Conservation (phyloP, 2,113 vertebrate species). For the Empidonax traillii region DNA sequence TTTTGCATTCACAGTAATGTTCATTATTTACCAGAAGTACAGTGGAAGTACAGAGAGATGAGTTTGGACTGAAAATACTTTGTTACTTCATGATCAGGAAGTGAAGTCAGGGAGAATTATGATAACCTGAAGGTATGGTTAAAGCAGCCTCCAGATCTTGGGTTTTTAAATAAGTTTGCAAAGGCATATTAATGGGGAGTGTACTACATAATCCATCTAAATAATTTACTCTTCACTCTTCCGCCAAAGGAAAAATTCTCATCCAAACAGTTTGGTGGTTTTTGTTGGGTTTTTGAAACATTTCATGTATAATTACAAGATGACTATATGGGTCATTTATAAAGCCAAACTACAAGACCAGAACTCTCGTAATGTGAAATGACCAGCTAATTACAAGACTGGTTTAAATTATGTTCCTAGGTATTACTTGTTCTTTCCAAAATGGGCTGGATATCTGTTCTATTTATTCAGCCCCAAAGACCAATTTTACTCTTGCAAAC, state of each 20-base stretch:
- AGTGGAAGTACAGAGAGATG: not conserved
- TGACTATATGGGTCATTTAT: conserved; percentile 8
- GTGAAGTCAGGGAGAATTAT: conserved; percentile 5
- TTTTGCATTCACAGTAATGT: not conserved
- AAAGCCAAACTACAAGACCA: conserved; percentile 4
- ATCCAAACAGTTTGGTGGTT: not conserved
- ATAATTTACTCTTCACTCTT: conserved; percentile 18
- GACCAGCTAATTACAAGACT: conserved; percentile 49
- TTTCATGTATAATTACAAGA: conserved; percentile 8
- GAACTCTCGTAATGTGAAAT: conserved; percentile 21
- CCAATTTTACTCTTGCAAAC: conserved; percentile 56
- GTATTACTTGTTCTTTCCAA: conserved; percentile 56
- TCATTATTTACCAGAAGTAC: not conserved
- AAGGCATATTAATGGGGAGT: not conserved
- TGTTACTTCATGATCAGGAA: not conserved
- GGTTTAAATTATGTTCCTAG: conserved; percentile 40
- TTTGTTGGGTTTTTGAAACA: not conserved
- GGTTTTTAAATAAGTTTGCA: conserved; percentile 1
- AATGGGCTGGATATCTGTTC: not conserved
- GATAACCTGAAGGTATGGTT: not conserved
- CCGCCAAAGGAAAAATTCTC: conserved; percentile 33
- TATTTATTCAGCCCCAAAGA: conserved; percentile 59
- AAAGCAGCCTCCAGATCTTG: not conserved
- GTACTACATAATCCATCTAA: conserved; percentile 8
- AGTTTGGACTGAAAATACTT: conserved; percentile 14